These are phyloP conservation scores for Mellivora capensis DNA, from an alignment of 2,113 vertebrate genomes.

Conservation along the genomic window DNA sequence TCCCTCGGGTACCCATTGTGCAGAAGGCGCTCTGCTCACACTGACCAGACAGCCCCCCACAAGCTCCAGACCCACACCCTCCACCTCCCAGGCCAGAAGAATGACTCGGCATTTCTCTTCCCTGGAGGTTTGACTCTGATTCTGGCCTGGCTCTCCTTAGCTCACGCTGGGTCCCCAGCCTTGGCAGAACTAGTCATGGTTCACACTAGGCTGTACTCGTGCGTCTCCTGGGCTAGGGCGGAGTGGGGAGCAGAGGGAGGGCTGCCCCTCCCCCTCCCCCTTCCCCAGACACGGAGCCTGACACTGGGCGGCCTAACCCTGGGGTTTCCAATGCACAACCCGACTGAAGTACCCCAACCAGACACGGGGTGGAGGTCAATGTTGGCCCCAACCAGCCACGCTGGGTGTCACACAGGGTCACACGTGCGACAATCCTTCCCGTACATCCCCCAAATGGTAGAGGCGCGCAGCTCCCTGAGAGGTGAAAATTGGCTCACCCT, in stretches of 20 bases:
- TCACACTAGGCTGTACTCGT: background rate
- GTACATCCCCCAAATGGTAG: too few species aligned
- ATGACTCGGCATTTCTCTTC: background rate
- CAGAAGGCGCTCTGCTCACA: background rate
- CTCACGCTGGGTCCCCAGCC: background rate
- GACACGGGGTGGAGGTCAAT: background rate
- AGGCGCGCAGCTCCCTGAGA: background rate
- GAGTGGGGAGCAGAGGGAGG: too few species aligned
- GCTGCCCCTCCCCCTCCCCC: background rate
- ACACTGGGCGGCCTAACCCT: background rate
- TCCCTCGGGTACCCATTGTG: too few species aligned
- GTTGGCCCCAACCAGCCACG: background rate
- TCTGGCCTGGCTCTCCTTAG: background rate
- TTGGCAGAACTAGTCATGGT: background rate
- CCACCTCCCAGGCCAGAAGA: background rate
- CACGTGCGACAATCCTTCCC: background rate
- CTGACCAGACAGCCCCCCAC: background rate
- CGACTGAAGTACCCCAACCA: background rate
- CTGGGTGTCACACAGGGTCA: background rate
- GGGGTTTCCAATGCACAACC: background rate
- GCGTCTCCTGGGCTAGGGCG: too few species aligned
- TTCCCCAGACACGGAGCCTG: rapidly evolving
- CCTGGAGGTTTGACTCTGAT: background rate
- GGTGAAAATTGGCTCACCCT: too few species aligned
- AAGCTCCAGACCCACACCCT: background rate